phyloP scores from a whole-genome alignment of 2,888 invertebrate species.

The Mayetiola destructor region DNA sequence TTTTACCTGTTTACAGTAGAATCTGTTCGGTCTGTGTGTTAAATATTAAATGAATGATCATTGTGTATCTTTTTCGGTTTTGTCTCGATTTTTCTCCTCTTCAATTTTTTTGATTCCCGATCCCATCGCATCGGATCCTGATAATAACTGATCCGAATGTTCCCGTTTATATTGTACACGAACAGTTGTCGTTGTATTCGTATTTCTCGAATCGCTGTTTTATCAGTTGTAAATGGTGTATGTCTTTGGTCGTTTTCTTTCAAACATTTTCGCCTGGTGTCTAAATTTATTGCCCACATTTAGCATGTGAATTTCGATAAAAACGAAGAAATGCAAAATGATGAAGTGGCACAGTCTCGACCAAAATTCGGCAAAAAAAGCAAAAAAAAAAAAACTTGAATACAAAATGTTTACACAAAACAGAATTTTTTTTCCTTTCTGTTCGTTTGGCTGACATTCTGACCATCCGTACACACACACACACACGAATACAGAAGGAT shows the following conservation, averaged over 20 bases:
- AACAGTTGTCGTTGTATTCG: background rate
- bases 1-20: conserved; percentile 10
- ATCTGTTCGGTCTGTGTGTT: background rate
- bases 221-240: background rate
- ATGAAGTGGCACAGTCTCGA: no score
- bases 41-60: background rate
- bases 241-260: background rate
- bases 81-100: background rate
- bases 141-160: no score
- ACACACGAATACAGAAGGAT: no score
- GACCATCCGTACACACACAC: background rate
- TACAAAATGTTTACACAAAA: no score
- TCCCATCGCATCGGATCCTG: no score
- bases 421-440: no score
- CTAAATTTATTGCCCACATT: background rate
- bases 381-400: background rate
- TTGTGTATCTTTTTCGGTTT: background rate
- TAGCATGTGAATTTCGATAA: background rate
- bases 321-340: no score
- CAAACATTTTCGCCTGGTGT: background rate
- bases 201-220: background rate
- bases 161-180: no score
- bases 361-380: background rate
- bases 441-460: no score
- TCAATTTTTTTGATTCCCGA: background rate